A percentile compares a stretch with the other conserved stretches of the same genome.
These are phyloP conservation scores for Spinibarbus caldwelli DNA, from an alignment of 2,797 vertebrate genomes.

Conservation along the genomic window DNA sequence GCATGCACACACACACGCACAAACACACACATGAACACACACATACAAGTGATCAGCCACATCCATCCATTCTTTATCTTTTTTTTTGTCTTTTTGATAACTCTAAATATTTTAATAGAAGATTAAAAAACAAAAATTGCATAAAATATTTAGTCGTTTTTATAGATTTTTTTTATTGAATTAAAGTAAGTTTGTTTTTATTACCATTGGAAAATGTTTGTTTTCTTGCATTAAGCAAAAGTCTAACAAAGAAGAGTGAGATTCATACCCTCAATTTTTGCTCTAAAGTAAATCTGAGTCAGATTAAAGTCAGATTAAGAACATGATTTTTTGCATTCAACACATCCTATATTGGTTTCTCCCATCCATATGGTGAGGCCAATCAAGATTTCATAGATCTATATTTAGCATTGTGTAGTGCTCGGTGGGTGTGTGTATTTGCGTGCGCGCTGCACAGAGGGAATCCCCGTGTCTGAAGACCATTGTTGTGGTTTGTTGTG, in stretches of 20 bases:
- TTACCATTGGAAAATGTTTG: neutral
- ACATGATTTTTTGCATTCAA: neutral
- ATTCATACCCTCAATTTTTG: no score
- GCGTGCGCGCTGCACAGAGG: conserved; percentile 38
- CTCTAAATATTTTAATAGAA: neutral
- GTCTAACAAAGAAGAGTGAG: neutral
- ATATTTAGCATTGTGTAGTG: conserved; percentile 48
- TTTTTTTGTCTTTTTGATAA: neutral
- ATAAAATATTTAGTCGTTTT: neutral
- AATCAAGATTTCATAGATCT: conserved; percentile 41
- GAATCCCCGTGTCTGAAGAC: conserved; percentile 57
- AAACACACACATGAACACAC: neutral
- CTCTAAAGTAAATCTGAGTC: neutral
- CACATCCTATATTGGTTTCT: neutral
- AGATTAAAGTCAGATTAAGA: neutral
- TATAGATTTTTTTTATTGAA: neutral
- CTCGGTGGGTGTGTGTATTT: conserved; percentile 32
- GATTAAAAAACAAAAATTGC: neutral
- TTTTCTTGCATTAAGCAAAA: neutral
- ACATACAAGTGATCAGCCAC: conserved; percentile 10
- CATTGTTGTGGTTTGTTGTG: conserved; percentile 65
- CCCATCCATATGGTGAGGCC: conserved; percentile 24
- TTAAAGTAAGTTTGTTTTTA: neutral
- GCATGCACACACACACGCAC: no score
- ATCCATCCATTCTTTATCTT: neutral